Percentiles rank a stretch among this genome's conserved stretches.
Evolutionary conservation across 2,888 invertebrate species (phyloP).

Genomic region (Rhamphomyia laevipes): DNA sequence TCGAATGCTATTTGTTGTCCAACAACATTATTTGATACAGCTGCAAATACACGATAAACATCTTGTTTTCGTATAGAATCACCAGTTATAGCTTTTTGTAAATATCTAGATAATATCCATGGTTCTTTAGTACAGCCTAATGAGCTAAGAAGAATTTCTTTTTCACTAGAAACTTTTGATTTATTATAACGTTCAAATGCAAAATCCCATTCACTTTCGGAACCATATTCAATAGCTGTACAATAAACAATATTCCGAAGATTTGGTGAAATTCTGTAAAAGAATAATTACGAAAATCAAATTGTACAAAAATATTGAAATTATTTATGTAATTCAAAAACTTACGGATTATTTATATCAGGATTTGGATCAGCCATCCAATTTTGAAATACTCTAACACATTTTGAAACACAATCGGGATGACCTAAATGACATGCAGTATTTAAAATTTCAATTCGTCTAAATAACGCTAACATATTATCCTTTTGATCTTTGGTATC

Average conservation of each 20-base stretch:
- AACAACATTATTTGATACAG: slow-evolving; percentile 62
- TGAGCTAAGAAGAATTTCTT: slow-evolving; percentile 61
- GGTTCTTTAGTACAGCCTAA: slow-evolving; percentile 73
- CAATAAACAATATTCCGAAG: slow-evolving; percentile 76
- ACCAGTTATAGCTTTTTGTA: slow-evolving; percentile 60
- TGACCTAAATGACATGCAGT: slow-evolving; percentile 69
- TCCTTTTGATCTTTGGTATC: slow-evolving; percentile 45
- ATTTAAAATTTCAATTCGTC: slow-evolving; percentile 56
- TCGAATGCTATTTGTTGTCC: slow-evolving; percentile 75
- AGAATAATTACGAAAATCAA: not conserved
- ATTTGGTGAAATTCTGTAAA: slow-evolving; percentile 66
- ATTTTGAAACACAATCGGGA: slow-evolving; percentile 59
- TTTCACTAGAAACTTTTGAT: slow-evolving; percentile 70
- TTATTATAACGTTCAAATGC: slow-evolving; percentile 66
- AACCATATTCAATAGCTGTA: slow-evolving; percentile 70
- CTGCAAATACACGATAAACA: slow-evolving; percentile 59
- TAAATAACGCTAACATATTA: slow-evolving; percentile 55
- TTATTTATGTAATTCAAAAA: too few species aligned
- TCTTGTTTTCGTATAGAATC: slow-evolving; percentile 77
- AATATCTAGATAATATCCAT: slow-evolving; percentile 60
- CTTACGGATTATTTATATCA: slow-evolving; percentile 63
- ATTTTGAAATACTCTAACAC: slow-evolving; percentile 57
- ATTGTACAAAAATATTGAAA: not conserved
- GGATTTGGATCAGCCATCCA: slow-evolving; percentile 65
- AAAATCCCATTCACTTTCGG: slow-evolving; percentile 79